A percentile compares a stretch with the other conserved stretches of the same genome.
Conservation (phyloP, 2,888 invertebrate genomes). For the Andrena minutula region DNA sequence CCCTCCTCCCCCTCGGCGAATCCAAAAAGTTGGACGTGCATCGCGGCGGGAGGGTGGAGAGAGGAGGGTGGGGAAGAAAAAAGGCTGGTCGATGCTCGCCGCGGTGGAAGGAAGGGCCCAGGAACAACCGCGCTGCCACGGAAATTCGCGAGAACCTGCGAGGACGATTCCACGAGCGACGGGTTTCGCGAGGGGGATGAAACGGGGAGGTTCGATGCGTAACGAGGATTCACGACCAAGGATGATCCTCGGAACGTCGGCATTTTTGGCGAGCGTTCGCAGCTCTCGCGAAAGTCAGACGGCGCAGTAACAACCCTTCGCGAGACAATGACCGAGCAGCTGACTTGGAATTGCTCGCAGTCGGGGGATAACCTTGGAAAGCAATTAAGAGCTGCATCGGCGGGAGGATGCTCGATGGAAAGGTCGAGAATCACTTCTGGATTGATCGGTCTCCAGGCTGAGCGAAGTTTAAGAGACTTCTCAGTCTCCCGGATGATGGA, state of each 20-base stretch:
- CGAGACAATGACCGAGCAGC: conserved; percentile 47
- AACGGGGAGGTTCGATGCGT: not conserved
- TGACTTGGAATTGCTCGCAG: conserved; percentile 37
- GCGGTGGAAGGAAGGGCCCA: conserved; percentile 9
- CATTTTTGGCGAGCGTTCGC: not conserved
- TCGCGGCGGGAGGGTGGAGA: conserved; percentile 10
- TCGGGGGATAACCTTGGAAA: conserved; percentile 55
- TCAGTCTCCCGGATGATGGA: not conserved
- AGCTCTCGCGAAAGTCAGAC: not conserved
- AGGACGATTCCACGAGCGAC: conserved; percentile 11
- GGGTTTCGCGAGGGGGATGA: not conserved
- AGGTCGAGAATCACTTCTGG: conserved; percentile 33
- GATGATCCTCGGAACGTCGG: not conserved
- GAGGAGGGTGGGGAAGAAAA: conserved; percentile 14
- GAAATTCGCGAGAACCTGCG: conserved; percentile 41
- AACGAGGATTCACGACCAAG: not conserved
- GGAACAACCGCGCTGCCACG: conserved; percentile 20
- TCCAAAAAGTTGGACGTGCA: conserved; percentile 63
- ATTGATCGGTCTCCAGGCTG: conserved; percentile 27
- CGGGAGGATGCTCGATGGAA: conserved; percentile 26
- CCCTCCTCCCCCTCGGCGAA: not conserved
- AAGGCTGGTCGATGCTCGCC: not conserved
- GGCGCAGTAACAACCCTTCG: no score
- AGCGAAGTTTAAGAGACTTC: conserved; percentile 1
- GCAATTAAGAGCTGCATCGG: conserved; percentile 61